These are phyloP conservation scores for Sialia sialis DNA, from an alignment of 2,113 vertebrate genomes.

Conservation along the genomic window DNA sequence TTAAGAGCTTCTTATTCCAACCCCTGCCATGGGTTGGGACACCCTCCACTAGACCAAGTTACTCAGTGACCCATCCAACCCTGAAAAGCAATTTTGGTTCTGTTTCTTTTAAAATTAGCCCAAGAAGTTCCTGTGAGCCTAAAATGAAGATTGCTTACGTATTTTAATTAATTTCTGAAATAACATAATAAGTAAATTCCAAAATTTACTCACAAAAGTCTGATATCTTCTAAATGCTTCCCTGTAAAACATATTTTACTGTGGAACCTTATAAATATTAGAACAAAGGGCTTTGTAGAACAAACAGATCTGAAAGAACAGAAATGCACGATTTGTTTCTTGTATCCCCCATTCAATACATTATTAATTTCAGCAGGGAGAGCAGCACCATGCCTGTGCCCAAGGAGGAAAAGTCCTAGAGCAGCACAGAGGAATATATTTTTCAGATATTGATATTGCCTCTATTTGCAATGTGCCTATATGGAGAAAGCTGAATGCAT, in stretches of 20 bases:
- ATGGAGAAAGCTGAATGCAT: neutral
- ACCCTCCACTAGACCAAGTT: neutral
- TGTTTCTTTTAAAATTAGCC: neutral
- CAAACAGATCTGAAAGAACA: constrained; percentile 24
- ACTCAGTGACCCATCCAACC: neutral
- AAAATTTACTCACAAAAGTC: neutral
- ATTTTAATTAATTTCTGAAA: neutral
- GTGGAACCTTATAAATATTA: constrained; percentile 37
- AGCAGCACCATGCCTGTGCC: neutral
- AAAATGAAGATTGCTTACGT: neutral
- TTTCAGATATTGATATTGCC: neutral
- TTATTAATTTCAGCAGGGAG: constrained; percentile 16
- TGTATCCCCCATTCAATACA: neutral
- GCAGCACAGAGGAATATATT: neutral
- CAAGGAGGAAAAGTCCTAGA: neutral
- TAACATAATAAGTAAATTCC: rapidly evolving
- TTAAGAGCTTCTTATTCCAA: neutral
- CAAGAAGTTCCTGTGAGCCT: neutral
- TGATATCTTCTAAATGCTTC: neutral
- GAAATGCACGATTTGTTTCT: constrained; percentile 7
- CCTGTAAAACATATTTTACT: constrained; percentile 20
- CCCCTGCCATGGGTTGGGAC: neutral
- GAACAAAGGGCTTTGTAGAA: constrained; percentile 36
- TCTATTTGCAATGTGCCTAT: neutral
- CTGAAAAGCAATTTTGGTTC: neutral